Evolutionary conservation across 2,113 vertebrate species (phyloP), one percentile per base, ranked within the genome.

Genomic region (Xyrauchen texanus): DNA sequence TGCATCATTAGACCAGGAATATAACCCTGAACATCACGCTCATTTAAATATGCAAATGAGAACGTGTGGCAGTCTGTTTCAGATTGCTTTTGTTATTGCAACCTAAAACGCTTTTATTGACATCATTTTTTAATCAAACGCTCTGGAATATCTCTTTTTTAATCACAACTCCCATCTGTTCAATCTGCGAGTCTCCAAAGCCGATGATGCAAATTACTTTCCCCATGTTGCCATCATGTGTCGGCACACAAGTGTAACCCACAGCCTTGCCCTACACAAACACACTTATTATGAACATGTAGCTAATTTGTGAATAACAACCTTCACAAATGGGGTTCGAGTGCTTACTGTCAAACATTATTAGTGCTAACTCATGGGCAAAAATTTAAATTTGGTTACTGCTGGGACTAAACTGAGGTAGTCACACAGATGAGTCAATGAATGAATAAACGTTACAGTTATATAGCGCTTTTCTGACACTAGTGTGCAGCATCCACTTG

Each of bases 31-130:
- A 92, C 89, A 85, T 73, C 79, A 83, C 81, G 68, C 86, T 87
- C 88, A 91, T 92, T 92, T 92, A 89, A 89, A 92, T 91, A 91
- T 91, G 90, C 87, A 90, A 92, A 92, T 91, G 65, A 47, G n/a
- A 55, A 76, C 80, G 73, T 71, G 68, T 55, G 82, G 85, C n/a
- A 71, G 75, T 77, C 68, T 80, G 51, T 85, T 68, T 82, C 61
- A 62, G 78, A 87, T 80, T 78, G 79, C 73, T 64, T 90, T 86
- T 81, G 83, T 88, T 88, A 87, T 83, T 71, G 62, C 60, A 79
- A 70, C 55, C 57, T 53, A 68, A 78, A 82, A 67, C 71, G 75
- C 49, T 86, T 91, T 87, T 86, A 85, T 84, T 76, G 76, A 74
- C 64, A 64, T 83, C 44, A 84, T 86, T 88, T 82, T 88, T 90